Evolutionary conservation across 37 sponge, comb jelly and placozoan species (phyloP).

Genomic region (Dysidea cf. avara): DNA sequence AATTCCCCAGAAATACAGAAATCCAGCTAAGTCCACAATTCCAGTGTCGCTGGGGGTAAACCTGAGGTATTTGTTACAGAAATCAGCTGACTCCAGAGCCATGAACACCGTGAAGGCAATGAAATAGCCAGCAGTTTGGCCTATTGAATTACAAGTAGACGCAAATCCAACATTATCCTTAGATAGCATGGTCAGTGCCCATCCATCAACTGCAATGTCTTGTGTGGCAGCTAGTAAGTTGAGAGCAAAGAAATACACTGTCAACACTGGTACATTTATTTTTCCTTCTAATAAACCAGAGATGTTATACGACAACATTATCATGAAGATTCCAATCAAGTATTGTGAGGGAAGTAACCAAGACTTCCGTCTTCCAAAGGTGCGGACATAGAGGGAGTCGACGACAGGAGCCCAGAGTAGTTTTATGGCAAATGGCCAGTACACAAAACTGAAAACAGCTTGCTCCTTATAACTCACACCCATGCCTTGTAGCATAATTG

Average conservation of each 20-base stretch:
- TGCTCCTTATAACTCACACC: constrained; percentile 87
- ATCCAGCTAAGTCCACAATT: constrained; percentile 66
- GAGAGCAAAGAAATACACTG: constrained; percentile 79
- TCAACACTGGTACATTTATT: constrained; percentile 43
- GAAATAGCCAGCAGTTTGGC: constrained; percentile 95
- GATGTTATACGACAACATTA: constrained; percentile 65
- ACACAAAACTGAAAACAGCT: constrained; percentile 82
- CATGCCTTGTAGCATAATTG: constrained; percentile 85
- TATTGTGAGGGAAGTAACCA: constrained; percentile 96
- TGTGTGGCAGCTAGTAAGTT: constrained; percentile 91
- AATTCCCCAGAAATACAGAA: constrained; percentile 84
- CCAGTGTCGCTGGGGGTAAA: constrained; percentile 67
- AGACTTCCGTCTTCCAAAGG: constrained; percentile 87
- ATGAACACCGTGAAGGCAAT: constrained; percentile 89
- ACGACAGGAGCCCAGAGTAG: constrained; percentile 98
- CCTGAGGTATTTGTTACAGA: constrained; percentile 83
- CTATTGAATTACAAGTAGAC: constrained; percentile 94
- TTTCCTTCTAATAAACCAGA: constrained; percentile 48
- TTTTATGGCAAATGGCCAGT: constrained; percentile 92
- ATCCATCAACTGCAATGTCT: constrained; percentile 98
- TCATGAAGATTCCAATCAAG: constrained; percentile 72
- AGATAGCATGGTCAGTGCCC: constrained; percentile 96
- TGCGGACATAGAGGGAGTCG: constrained; percentile 73
- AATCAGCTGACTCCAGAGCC: constrained; percentile 90
- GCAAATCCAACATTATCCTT: constrained; percentile 84